Percentiles rank a stretch among this genome's conserved stretches.
Evolutionary conservation across 1,140 invertebrate genomes (phyloP).

Genomic region (Batillaria attramentaria): DNA sequence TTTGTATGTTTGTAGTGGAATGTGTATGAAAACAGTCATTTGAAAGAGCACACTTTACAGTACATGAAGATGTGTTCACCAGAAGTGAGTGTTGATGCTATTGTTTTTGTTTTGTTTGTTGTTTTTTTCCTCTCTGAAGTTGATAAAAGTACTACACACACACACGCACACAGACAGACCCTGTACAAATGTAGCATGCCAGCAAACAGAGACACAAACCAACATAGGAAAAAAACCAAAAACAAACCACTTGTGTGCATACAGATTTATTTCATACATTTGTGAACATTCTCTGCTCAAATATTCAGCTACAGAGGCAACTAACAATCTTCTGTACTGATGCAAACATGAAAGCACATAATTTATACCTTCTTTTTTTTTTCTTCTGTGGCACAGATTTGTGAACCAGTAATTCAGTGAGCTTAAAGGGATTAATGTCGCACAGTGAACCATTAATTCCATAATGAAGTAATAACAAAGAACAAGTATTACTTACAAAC

Average conservation of each 20-base stretch:
- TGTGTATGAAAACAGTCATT: too few relatives aligned
- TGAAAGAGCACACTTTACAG: too few relatives aligned
- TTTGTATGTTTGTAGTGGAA: too few relatives aligned
- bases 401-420: background rate
- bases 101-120: too few relatives aligned
- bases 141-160: too few relatives aligned
- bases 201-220: background rate
- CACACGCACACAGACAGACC: background rate
- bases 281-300: too few relatives aligned
- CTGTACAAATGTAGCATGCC: background rate
- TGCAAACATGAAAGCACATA: background rate
- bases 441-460: background rate
- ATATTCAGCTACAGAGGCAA: background rate
- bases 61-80: too few relatives aligned
- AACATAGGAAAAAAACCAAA: too few relatives aligned
- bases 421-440: background rate
- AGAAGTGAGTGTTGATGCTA: too few relatives aligned
- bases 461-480: background rate
- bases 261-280: too few relatives aligned
- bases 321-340: background rate
- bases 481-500: background rate
- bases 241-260: too few relatives aligned
- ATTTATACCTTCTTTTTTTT: background rate
- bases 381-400: background rate
- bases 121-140: too few relatives aligned